Base-by-base conservation (phyloP, 2,888 invertebrate species). In the Rhagium mordax region DNA sequence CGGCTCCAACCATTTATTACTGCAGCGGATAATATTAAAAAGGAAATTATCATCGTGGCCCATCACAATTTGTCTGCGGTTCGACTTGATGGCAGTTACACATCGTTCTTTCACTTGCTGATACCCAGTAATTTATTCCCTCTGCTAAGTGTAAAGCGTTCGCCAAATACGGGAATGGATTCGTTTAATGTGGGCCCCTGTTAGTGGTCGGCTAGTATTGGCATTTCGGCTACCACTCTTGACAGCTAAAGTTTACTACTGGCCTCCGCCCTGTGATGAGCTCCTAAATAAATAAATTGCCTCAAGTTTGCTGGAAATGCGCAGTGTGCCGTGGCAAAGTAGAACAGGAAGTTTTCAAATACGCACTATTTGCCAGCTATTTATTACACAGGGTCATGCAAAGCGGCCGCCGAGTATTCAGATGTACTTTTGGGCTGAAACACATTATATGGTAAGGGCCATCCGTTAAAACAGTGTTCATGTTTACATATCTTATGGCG, bases 61-160 rank as follows among this genome's bases (percentile, higher is more conserved):
- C 68, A 77, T 79, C 75, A 78, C 74, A 78, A 81, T 83, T 83
- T 80, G 82, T 83, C 78, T 75, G 82, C 72, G 82, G 82, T 82
- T 51, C 74, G 77, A 74, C 67, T 74, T 77, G 74, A 77, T 77
- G 80, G 79, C 81, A 79, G 79, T 73, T 74, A 74, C 74, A 78
- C 80, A 82, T 82, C 80, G 79, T 81, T 82, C 82, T 81, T 81
- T 79, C 77, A 77, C 76, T 78, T 80, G 74, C 80, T 80, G 80
- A 82, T 81, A 78, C 78, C 78, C 74, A 61, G 82, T 81, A 81
- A 82, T 81, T 81, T 81, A 82, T 81, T 79, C 79, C 74, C 78
- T 60, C 68, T 64, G 76, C 77, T 72, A 73, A 76, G 75, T 77
- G 77, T 76, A 78, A 81, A 79, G 72, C 78, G 75, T 78, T 78